phyloP scores from a whole-genome alignment of 2,113 vertebrate species.

The Pseudonaja textilis region DNA sequence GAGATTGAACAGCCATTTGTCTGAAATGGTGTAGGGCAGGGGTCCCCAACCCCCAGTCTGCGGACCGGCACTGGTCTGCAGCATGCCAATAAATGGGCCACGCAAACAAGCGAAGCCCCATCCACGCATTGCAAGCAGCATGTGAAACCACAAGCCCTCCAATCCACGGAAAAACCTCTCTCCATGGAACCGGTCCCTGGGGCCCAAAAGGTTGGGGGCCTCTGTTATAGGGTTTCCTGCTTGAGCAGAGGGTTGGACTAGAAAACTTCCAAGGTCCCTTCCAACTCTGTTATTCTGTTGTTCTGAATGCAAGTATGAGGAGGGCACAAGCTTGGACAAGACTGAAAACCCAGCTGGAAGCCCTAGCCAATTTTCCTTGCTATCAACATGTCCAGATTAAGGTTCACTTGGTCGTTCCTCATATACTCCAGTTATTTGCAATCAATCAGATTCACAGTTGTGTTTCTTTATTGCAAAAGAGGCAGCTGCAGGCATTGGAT shows the following conservation, averaged over 20 bases:
- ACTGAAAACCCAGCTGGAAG: background rate
- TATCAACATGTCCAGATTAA: background rate
- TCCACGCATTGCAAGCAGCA: no score
- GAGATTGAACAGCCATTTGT: background rate
- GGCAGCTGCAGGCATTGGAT: no score
- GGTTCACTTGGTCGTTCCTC: background rate
- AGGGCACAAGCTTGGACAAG: background rate
- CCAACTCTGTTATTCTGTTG: background rate
- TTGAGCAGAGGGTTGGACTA: background rate
- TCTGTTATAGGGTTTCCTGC: background rate
- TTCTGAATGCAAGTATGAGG: background rate
- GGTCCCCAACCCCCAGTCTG: no score
- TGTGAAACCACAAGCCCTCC: no score
- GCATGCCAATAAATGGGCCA: no score
- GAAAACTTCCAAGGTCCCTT: background rate
- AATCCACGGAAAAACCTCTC: no score
- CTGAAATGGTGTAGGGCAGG: background rate
- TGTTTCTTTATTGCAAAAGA: background rate
- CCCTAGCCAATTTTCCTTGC: background rate
- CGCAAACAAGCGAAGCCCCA: no score
- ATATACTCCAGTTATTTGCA: background rate
- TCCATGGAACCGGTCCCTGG: no score
- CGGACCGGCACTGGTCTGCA: no score
- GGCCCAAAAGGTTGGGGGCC: no score
- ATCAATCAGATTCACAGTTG: background rate